A percentile compares a stretch with the other conserved stretches of the same genome.
Evolutionary conservation across 2,113 vertebrate species (phyloP).

Genomic region (Phyllostomus discolor): DNA sequence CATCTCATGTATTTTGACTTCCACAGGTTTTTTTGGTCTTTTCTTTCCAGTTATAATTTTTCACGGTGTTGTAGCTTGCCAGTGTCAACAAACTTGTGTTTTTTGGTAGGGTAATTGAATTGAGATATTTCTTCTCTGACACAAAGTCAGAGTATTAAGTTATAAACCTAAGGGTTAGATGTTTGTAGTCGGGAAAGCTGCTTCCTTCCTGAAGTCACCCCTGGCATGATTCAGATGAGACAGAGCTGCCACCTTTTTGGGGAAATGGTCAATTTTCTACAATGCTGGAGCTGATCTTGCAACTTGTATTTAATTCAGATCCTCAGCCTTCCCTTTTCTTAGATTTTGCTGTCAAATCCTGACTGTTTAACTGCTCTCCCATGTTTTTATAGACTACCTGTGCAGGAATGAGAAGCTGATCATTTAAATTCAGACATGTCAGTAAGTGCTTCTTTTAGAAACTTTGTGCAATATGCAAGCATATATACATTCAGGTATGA

Average conservation of each 20-base stretch:
- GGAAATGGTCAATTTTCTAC: not conserved
- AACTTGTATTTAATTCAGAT: not conserved
- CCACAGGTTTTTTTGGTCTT: not conserved
- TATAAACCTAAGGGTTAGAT: constrained; percentile 5
- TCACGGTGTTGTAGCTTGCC: constrained; percentile 9
- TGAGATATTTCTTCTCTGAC: constrained; percentile 38
- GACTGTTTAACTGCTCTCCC: not conserved
- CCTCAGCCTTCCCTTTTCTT: not conserved
- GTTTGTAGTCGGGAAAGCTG: not conserved
- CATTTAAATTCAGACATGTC: not conserved
- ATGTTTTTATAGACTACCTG: not conserved
- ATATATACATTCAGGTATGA: not conserved
- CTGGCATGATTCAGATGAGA: constrained; percentile 12
- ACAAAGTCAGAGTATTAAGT: constrained; percentile 3
- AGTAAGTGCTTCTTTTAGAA: not conserved
- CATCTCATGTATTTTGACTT: constrained; percentile 35
- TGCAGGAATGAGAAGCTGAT: not conserved
- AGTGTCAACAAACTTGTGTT: constrained; percentile 21
- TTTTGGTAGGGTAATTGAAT: constrained; percentile 23
- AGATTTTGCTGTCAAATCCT: not conserved
- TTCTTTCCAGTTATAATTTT: constrained; percentile 41
- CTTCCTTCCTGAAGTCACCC: not conserved
- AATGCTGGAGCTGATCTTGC: not conserved
- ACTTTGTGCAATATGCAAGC: not conserved
- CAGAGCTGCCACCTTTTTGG: not conserved